Base-by-base conservation (phyloP, 2,888 invertebrate genomes). In the Heliconius aoede region DNA sequence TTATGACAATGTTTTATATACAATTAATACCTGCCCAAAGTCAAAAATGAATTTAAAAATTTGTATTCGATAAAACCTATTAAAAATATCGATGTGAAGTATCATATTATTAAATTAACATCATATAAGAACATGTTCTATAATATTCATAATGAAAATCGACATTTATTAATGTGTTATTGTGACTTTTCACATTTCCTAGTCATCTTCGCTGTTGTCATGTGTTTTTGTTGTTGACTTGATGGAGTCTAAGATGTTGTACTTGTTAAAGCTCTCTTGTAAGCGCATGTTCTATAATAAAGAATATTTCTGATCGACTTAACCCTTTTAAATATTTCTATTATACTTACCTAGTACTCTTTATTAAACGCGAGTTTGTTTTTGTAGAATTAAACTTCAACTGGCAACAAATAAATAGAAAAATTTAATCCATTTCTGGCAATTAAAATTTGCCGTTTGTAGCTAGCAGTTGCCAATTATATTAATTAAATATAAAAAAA, bases 251-350 rank as follows among this genome's bases (percentile, higher is more conserved):
- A 89, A 88, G 85, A 85, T 89, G 89, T 91, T 93, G 88, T 86
- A 89, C 89, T 91, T 92, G 91, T 92, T 93, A 79, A 86, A 88
- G 85, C 86, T 89, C 88, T 89, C 91, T 91, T 92, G 90, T 93
- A 90, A 80, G 76, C 88, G 88, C 87, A 87, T 90, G 89, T 91
- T 88, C 88, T 89, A 85, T 88, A 92, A 89, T 92, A 91, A 92
- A 92, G 7, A 86, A 65, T 88, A 90, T 92, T 90, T 90, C 84
- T 85, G 79, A 78, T 81, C 79, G 83, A 79, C 83, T 79, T 68
- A 28, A 76, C 32, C 76, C 69, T 80, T 81, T 80, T 77, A 68
- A 21, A 18, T 1, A 15, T 2, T 15, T 60, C 15, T 0, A 15
- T 60, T 26, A 11, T 26, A 13, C 15, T 26, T 58, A 9, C 55